phyloP scores from a whole-genome alignment of 2,797 vertebrate species.

The Gambusia yucatana region DNA sequence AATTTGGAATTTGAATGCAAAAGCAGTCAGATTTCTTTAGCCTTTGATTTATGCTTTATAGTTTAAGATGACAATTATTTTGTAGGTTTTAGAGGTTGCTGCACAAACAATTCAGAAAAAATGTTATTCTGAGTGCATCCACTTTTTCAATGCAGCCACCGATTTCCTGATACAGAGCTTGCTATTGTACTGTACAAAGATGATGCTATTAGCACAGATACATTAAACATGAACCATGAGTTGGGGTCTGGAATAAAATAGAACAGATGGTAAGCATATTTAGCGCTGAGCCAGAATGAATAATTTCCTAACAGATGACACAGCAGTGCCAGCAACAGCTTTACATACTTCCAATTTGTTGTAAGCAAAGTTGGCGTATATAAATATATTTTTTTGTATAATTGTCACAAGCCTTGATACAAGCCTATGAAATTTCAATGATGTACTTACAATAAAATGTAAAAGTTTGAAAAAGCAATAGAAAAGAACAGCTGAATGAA shows the following conservation, averaged over 20 bases:
- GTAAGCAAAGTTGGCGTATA: conserved; percentile 35
- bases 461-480: conserved; percentile 8
- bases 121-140: conserved; percentile 60
- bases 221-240: conserved; percentile 79
- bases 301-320: conserved; percentile 73
- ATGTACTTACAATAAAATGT: conserved; percentile 16
- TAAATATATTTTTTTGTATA: background rate
- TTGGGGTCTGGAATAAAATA: conserved; percentile 71
- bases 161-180: conserved; percentile 58
- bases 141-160: conserved; percentile 37
- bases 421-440: conserved; percentile 4
- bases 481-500: conserved; percentile 11
- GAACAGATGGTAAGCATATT: conserved; percentile 83
- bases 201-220: conserved; percentile 78
- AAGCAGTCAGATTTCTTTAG: conserved; percentile 16
- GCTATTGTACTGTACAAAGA: conserved; percentile 67
- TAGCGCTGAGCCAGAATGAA: conserved; percentile 75
- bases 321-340: conserved; percentile 62
- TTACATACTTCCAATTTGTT: conserved; percentile 56
- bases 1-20: conserved; percentile 26
- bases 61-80: conserved; percentile 43
- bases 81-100: conserved; percentile 36
- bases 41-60: conserved; percentile 41
- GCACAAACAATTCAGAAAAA: conserved; percentile 54
- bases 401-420: conserved; percentile 23